Percentiles rank a stretch among this genome's conserved stretches.
Conservation (phyloP, 2,888 invertebrate species). For the Eupsilia transversa region DNA sequence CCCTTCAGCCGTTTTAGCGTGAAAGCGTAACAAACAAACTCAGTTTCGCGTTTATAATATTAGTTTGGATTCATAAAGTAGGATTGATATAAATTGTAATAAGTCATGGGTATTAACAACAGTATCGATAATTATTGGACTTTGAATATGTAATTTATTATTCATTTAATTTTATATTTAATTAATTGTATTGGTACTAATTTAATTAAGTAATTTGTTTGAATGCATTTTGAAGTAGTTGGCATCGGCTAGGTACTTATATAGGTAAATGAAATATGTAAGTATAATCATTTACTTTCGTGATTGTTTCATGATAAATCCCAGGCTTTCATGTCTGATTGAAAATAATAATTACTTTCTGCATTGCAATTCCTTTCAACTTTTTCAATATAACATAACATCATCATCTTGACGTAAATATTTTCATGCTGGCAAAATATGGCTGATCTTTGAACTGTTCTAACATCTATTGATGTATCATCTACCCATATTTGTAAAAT, state of each 20-base stretch:
- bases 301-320: neutral
- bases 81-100: neutral
- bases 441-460: no score
- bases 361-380: neutral
- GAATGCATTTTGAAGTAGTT: neutral
- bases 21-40: no score
- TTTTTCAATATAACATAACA: neutral
- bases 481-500: no score
- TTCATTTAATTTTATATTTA: constrained; percentile 4
- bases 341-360: neutral
- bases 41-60: no score
- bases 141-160: constrained; percentile 1
- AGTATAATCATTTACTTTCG: neutral
- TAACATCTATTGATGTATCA: no score
- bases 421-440: no score
- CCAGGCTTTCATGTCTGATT: neutral
- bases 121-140: neutral
- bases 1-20: no score
- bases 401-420: no score
- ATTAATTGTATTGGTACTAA: neutral
- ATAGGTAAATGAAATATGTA: neutral
- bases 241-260: neutral
- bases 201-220: constrained; percentile 2
- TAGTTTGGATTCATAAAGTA: no score
- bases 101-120: neutral